phyloP scores from a whole-genome alignment of 2,888 invertebrate genomes.

The Sicus ferrugineus region DNA sequence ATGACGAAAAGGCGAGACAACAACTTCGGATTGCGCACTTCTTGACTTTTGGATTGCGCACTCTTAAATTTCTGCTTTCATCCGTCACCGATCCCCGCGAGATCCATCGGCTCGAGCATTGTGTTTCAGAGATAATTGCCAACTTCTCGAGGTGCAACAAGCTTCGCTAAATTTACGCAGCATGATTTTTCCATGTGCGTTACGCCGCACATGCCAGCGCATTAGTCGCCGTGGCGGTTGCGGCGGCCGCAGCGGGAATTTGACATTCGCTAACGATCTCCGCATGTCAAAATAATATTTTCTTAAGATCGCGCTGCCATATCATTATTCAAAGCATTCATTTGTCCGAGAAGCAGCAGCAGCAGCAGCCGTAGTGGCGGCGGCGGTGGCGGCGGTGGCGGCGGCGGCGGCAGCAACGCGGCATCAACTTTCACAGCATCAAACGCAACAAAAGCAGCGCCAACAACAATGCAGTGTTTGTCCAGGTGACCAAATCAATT shows the following conservation, averaged over 20 bases:
- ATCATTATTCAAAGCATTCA: conserved; percentile 55
- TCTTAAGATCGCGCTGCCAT: conserved; percentile 41
- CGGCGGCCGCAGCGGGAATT: conserved; percentile 1
- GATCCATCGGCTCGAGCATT: no score
- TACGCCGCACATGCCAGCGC: neutral
- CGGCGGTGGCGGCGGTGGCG: neutral
- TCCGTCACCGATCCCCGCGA: no score
- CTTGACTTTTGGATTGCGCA: no score
- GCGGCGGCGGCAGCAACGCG: conserved; percentile 3
- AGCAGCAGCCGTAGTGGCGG: neutral
- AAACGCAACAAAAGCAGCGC: conserved; percentile 30
- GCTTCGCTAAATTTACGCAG: neutral
- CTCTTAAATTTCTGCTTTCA: no score
- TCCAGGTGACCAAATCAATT: conserved; percentile 59
- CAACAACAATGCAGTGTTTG: conserved; percentile 47
- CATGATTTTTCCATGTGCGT: neutral
- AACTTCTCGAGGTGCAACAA: no score
- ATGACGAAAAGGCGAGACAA: no score
- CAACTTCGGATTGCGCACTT: no score
- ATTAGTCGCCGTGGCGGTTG: neutral
- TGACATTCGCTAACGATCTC: conserved; percentile 54
- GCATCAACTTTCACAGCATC: conserved; percentile 23
- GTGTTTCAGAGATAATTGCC: no score
- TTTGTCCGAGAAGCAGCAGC: conserved; percentile 37
- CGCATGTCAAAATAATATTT: conserved; percentile 49